These are phyloP conservation scores for Cebuella pygmaea DNA, from an alignment of 2,797 vertebrate species.

Conservation along the genomic window DNA sequence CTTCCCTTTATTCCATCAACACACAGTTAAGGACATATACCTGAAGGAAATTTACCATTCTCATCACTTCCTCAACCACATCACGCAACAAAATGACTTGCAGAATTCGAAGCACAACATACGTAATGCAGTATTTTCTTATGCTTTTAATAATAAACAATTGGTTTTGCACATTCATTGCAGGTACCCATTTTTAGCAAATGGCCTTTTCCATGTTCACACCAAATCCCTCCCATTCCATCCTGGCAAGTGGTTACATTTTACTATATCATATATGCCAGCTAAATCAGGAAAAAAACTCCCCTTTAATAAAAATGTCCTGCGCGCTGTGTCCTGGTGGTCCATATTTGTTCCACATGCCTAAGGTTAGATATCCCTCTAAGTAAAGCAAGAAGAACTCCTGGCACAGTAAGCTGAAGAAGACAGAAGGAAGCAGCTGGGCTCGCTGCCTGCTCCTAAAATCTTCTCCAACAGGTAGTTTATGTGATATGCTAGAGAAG, in stretches of 20 bases:
- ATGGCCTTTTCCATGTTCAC: neutral
- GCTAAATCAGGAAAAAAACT: neutral
- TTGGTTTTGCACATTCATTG: neutral
- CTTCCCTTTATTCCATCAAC: neutral
- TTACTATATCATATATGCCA: neutral
- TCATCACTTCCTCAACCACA: neutral
- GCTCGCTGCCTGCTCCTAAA: neutral
- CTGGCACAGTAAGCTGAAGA: neutral
- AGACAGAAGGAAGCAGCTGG: neutral
- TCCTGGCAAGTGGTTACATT: neutral
- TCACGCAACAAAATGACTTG: neutral
- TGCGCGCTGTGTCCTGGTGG: neutral
- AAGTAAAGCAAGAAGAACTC: neutral
- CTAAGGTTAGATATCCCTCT: neutral
- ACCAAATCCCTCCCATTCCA: neutral
- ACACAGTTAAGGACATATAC: neutral
- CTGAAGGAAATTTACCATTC: neutral
- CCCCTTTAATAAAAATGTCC: neutral
- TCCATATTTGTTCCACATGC: neutral
- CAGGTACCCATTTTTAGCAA: neutral
- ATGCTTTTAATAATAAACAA: neutral
- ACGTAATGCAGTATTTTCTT: neutral
- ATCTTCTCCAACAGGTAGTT: neutral
- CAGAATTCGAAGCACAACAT: neutral
- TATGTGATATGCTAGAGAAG: accelerated